Base-by-base conservation (phyloP, 2,888 invertebrate genomes). In the Ferdinandea cuprea region DNA sequence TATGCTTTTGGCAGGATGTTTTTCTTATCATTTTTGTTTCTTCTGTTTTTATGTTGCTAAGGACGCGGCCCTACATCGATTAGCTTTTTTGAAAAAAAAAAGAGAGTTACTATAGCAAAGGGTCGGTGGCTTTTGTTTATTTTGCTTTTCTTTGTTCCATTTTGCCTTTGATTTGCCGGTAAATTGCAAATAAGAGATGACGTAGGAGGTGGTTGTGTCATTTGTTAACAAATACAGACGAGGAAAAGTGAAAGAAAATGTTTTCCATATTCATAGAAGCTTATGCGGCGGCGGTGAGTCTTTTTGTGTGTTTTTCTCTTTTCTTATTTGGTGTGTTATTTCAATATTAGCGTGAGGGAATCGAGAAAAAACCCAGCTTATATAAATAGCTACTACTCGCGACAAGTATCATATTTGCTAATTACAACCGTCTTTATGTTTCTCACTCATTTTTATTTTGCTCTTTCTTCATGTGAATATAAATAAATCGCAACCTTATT, bases 241-340 rank as follows among this genome's bases (percentile, higher is more conserved):
- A 17, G 11, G 35, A 65, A 61, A 58, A 50, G n/a, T 44, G n/a
- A 73, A 30, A 28, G 8, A 61, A 13, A 59, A 88, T 87, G 88
- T 87, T 87, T 84, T 86, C 88, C 76, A 87, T 87, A 85, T 88
- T 88, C 85, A 86, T 86, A 85, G 74, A 85, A 76, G 86, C 80
- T 76, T 85, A 84, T 83, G 76, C 69, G 85, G 86, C 69, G 85
- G 86, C 85, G 86, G 87, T 87, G 86, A 86, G 86, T 87, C 74
- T 42, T 44, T 32, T 30, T 15, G 8, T 50, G 40, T 19, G n/a
- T 87, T 68, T 28, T 46, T 37, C 28, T 28, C 9, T 44, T 46
- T 30, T 48, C 17, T 11, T 42, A 37, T 66, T 48, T 66, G 32
- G 40, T 68, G 72, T 61, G 58, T 30, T 58, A 9, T 40, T 13